A percentile compares a stretch with the other conserved stretches of the same genome.
Conservation (phyloP, 2,888 invertebrate species). For the Piscicola geometra region DNA sequence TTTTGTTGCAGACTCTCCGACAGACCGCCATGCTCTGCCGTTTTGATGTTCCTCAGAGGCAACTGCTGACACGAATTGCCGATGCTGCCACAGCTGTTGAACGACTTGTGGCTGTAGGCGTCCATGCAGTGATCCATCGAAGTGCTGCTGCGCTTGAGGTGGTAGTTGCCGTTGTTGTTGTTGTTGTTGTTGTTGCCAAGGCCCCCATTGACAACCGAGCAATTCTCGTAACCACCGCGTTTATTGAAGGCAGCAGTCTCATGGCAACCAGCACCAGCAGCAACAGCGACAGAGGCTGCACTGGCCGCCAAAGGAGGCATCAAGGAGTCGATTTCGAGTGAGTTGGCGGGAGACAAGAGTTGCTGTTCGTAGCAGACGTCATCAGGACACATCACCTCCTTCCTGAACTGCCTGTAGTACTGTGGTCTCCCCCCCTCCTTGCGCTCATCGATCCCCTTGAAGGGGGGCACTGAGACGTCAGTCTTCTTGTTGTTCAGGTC, state of each 20-base stretch:
- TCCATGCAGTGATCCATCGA: background rate
- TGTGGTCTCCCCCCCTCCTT: too few relatives aligned
- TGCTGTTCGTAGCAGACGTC: conserved; percentile 11
- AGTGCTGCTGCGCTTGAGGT: background rate
- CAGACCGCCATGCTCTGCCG: background rate
- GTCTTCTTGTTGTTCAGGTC: background rate
- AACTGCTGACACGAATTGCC: background rate
- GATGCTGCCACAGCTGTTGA: background rate
- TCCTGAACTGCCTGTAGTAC: background rate
- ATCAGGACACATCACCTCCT: background rate
- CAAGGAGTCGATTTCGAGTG: conserved; percentile 14
- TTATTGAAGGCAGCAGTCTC: background rate
- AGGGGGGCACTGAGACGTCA: background rate
- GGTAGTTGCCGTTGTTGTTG: background rate
- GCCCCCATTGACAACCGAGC: background rate
- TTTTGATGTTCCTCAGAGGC: background rate
- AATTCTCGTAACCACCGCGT: background rate
- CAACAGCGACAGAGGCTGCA: background rate
- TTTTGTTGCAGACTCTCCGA: background rate
- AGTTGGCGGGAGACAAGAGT: conserved; percentile 26
- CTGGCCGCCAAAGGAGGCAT: background rate
- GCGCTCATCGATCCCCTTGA: background rate
- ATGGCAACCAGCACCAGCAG: background rate
- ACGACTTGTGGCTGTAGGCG: background rate
- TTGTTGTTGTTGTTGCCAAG: background rate